These are phyloP conservation scores for Pseudoatta argentina DNA, from an alignment of 1,140 invertebrate species.

Conservation along the genomic window DNA sequence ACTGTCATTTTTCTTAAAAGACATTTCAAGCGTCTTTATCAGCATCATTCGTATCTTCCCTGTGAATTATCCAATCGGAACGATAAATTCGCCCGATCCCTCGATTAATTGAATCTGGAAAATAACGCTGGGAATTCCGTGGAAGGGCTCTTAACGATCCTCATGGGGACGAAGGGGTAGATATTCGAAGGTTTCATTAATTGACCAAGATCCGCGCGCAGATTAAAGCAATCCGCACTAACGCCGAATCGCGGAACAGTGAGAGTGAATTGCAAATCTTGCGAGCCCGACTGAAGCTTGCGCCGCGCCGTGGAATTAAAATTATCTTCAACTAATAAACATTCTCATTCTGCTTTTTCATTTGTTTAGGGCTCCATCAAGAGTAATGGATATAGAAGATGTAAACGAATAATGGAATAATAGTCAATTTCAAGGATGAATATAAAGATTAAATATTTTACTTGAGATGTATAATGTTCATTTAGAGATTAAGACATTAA, in stretches of 20 bases:
- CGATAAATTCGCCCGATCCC: slow-evolving; percentile 66
- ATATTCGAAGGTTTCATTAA: slow-evolving; percentile 74
- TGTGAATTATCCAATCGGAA: slow-evolving; percentile 46
- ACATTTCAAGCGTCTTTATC: slow-evolving; percentile 4
- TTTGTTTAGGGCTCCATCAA: slow-evolving; percentile 27
- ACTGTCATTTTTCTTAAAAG: neutral
- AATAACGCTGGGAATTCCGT: slow-evolving; percentile 64
- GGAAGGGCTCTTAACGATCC: slow-evolving; percentile 65
- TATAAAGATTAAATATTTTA: slow-evolving; percentile 10
- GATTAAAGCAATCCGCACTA: slow-evolving; percentile 69
- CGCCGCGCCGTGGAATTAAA: slow-evolving; percentile 43
- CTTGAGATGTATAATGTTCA: neutral
- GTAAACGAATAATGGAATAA: slow-evolving; percentile 34
- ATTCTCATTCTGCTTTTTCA: slow-evolving; percentile 15
- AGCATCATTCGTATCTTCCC: slow-evolving; percentile 4
- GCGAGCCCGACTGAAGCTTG: neutral
- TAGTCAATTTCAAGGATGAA: slow-evolving; percentile 5
- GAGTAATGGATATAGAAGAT: neutral
- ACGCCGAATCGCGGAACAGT: slow-evolving; percentile 11
- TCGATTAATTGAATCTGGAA: slow-evolving; percentile 75
- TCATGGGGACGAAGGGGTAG: slow-evolving; percentile 38
- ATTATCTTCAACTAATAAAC: slow-evolving; percentile 64
- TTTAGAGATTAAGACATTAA: neutral
- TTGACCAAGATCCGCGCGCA: slow-evolving; percentile 71
- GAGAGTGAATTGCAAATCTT: slow-evolving; percentile 73